phyloP scores from a whole-genome alignment of 2,888 invertebrate species.

The Caenorhabditis sp. region DNA sequence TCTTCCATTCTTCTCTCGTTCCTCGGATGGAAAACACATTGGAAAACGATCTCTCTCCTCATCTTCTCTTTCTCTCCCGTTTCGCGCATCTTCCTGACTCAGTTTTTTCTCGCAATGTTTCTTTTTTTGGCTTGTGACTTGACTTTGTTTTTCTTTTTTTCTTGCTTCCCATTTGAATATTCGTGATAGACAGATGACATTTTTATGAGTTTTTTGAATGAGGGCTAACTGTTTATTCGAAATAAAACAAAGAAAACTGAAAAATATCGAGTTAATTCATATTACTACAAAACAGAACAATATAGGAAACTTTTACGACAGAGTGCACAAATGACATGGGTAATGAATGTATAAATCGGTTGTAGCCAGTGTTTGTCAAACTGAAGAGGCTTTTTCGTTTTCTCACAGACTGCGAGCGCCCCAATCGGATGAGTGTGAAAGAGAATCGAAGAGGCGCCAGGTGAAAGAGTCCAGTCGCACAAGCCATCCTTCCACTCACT shows the following conservation, averaged over 20 bases:
- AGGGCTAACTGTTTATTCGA: no score
- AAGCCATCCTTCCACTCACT: constrained; percentile 47
- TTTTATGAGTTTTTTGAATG: constrained; percentile 1
- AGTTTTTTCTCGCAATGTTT: constrained; percentile 49
- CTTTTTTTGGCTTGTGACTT: constrained; percentile 21
- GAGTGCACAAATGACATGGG: constrained; percentile 48
- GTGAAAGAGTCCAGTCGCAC: constrained; percentile 56
- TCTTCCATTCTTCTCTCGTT: constrained; percentile 47
- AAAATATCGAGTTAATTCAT: no score
- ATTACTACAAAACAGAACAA: no score
- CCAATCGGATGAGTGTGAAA: constrained; percentile 65
- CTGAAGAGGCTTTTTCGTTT: constrained; percentile 48
- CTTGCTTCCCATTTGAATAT: neutral
- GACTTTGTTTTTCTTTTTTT: constrained; percentile 11
- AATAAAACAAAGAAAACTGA: no score
- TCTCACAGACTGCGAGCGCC: constrained; percentile 47
- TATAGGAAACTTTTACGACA: no score
- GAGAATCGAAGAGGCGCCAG: constrained; percentile 62
- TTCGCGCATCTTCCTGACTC: constrained; percentile 50
- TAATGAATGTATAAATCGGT: constrained; percentile 43
- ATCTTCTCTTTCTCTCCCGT: constrained; percentile 41
- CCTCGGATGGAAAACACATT: constrained; percentile 32
- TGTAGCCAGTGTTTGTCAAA: constrained; percentile 55
- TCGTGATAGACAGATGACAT: constrained; percentile 13
- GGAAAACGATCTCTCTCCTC: constrained; percentile 40